A percentile compares a stretch with the other conserved stretches of the same genome.
These are phyloP conservation scores for Karalla daura DNA, from an alignment of 2,797 vertebrate genomes.

Conservation along the genomic window DNA sequence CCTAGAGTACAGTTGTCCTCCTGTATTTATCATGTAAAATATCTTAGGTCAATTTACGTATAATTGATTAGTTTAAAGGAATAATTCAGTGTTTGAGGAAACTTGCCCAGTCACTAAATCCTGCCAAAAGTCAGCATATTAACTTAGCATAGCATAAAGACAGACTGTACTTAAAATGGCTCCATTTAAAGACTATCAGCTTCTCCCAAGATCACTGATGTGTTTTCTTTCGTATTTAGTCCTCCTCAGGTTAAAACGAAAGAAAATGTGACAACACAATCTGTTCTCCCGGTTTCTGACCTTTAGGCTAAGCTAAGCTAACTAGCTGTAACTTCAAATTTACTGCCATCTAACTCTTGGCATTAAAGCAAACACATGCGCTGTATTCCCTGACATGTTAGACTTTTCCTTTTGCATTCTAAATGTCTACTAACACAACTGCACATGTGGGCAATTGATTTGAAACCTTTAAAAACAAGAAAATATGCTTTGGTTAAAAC, in stretches of 20 bases:
- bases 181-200: no score
- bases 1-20: constrained; percentile 24
- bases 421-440: constrained; percentile 18
- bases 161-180: no score
- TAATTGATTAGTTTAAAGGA: constrained; percentile 24
- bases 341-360: neutral
- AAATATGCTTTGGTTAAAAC: constrained; percentile 76
- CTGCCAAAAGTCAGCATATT: neutral
- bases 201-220: no score
- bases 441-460: constrained; percentile 9
- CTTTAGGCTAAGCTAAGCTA: constrained; percentile 13
- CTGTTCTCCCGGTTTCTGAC: neutral
- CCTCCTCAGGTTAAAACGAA: no score
- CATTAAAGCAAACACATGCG: neutral
- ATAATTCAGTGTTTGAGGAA: neutral
- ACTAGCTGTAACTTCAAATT: neutral
- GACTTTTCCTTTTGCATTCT: constrained; percentile 24
- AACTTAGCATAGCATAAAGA: no score
- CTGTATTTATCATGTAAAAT: constrained; percentile 33
- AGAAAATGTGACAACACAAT: no score
- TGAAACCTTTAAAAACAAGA: constrained; percentile 31
- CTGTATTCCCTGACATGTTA: constrained; percentile 9
- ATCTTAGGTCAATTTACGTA: constrained; percentile 24
- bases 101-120: neutral
- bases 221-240: no score